Evolutionary conservation across 2,888 invertebrate genomes (phyloP), one percentile per base, ranked within the genome.

Genomic region (Drosophila kuntzei): DNA sequence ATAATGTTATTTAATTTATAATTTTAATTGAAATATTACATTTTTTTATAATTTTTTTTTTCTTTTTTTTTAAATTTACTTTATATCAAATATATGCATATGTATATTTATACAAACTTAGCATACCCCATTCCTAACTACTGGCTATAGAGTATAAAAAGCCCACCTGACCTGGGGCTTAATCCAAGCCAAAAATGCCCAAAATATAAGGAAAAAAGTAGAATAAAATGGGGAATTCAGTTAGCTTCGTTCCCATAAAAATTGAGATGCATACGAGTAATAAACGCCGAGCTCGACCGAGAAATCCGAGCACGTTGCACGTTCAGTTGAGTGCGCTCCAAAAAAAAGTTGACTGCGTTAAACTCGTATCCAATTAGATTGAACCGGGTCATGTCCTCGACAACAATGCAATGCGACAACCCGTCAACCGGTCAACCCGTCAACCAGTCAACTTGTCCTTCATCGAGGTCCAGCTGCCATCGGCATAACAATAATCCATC

Each of bases 401-500:
- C 22, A 36, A 50, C 50, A 47, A 59, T 53, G 57, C 47, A 47
- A 43, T 36, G 44, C 59, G 27, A 27, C 49, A 54, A 64, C 51
- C 43, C 39, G 66, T 50, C 54, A 37, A 44, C 51, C 50, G 34
- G 66, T 54, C 54, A 37, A 44, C 14, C 43, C 12, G 29, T 27
- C 53, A 37, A 22, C 8, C 27, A 57, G 37, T n/a, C 41, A 59
- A n/a, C 34, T 22, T 47, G 14, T 36, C 22, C 51, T 16, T 16
- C 14, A 22, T 14, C 22, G n/a, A 51, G 20, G 44, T 50, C 34
- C 59, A 63, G 57, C 49, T 61, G 60, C 66, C 58, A 55, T 36
- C 18, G 29, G 60, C 73, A 77, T 55, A 50, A 69, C 58, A 55
- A 61, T 65, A 78, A 69, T 69, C 68, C 47, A 27, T 37, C 36